These are phyloP conservation scores for Anarhynchus alexandrinus DNA, from an alignment of 2,113 vertebrate species.

Conservation along the genomic window DNA sequence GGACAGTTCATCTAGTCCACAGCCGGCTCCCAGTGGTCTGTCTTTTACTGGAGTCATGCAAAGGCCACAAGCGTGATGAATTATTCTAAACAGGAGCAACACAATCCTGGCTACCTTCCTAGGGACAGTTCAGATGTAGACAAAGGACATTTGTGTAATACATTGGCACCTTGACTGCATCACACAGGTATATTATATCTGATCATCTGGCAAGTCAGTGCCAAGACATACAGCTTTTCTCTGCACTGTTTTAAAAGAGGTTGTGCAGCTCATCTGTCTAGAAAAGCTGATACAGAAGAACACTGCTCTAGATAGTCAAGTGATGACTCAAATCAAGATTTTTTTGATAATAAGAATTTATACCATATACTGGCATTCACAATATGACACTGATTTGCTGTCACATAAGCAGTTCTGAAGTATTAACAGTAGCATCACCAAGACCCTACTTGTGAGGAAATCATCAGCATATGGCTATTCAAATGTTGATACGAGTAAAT, in stretches of 20 bases:
- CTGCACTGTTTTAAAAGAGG: neutral
- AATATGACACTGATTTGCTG: neutral
- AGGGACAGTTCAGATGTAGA: neutral
- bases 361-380: neutral
- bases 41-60: neutral
- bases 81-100: neutral
- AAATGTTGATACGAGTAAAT: neutral
- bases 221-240: neutral
- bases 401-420: neutral
- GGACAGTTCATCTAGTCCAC: neutral
- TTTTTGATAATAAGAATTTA: neutral
- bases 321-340: neutral
- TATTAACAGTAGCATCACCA: neutral
- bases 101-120: conserved; percentile 8
- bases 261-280: neutral
- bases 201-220: neutral
- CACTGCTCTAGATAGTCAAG: neutral
- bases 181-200: neutral
- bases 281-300: neutral
- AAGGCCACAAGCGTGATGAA: neutral
- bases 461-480: neutral
- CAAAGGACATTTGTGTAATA: conserved; percentile 24
- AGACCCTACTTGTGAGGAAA: neutral
- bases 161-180: neutral
- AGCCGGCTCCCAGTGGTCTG: neutral